Base-by-base conservation (phyloP, 2,113 vertebrate species). In the Phalacrocorax pelagicus region DNA sequence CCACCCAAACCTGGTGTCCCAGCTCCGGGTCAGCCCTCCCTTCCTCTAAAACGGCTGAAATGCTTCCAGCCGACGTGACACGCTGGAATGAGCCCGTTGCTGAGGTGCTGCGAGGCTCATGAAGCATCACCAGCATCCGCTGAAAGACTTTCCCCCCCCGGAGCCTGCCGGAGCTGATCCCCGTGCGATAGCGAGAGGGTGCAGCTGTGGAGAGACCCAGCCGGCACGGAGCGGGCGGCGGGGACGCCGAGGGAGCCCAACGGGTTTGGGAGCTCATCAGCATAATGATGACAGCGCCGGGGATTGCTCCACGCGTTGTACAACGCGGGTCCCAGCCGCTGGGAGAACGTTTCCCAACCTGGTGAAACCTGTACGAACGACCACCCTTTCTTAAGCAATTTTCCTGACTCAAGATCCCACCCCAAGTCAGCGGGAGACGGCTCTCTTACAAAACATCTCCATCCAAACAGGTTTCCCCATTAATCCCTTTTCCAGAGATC, bases 321-420 rank as follows among this genome's bases (percentile, higher is more conserved):
- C 67, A 59, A 77, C 15, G 80, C 19, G 92, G 95, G 96, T 91
- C 95, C 73, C 88, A 40, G 87, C 63, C 12, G 63, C 91, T 57
- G 95, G 91, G 62, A 29, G 88, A 72, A 73, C 30, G 1, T 96
- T 97, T 95, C 95, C 94, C 95, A 97, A 97, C 86, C 90, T 2
- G 36, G 94, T 3, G 52, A 18, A 97, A 97, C 96, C 95, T 90
- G 94, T 93, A 86, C 1, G 1, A 27, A 79, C 86, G 95, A 94
- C 95, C 92, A 90, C 94, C 96, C 82, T 90, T 12, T 75, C n/a
- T 97, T 95, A 7, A 61, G 94, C 91, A 96, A 95, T 24, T 85
- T 83, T 62, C 94, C 92, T 97, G 93, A 96, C 83, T 96, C 95
- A 96, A 94, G 90, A 86, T 94, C 91, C 92, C 91, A 54, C 75